Evolutionary conservation across 2,113 vertebrate species (phyloP).

Genomic region (Haemorhous mexicanus): DNA sequence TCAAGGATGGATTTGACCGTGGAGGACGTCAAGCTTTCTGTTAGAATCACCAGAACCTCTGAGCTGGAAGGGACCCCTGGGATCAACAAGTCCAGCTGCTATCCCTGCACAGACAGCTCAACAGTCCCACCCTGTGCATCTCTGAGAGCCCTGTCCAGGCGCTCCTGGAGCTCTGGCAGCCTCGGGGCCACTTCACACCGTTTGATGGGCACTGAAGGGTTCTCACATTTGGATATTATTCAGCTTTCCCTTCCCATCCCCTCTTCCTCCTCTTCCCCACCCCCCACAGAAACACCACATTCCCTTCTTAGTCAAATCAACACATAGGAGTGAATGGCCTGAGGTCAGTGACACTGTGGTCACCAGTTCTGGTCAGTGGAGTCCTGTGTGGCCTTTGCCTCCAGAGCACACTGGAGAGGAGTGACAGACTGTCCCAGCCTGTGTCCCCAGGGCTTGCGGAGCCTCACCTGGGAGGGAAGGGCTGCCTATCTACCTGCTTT

Average conservation of each 20-base stretch:
- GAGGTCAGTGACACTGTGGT: fast-evolving
- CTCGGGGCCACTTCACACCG: neutral
- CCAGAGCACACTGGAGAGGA: neutral
- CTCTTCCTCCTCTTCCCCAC: neutral
- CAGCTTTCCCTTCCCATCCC: neutral
- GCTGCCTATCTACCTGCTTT: neutral
- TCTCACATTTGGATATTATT: neutral
- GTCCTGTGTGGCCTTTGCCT: fast-evolving
- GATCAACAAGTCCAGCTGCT: neutral
- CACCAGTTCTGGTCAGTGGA: no score
- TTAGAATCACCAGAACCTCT: neutral
- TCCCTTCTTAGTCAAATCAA: neutral
- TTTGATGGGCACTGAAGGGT: neutral
- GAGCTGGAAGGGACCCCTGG: neutral
- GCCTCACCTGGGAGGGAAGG: neutral
- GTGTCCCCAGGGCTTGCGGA: neutral
- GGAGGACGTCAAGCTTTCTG: neutral
- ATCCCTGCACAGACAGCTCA: neutral
- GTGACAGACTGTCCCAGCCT: neutral
- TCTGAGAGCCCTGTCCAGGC: neutral
- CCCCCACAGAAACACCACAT: neutral
- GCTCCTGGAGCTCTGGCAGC: neutral
- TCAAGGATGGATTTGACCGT: fast-evolving
- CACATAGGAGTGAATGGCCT: fast-evolving
- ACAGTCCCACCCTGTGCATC: no score